Conservation (phyloP, 2,888 invertebrate species). For the Opisthograptis luteolata region DNA sequence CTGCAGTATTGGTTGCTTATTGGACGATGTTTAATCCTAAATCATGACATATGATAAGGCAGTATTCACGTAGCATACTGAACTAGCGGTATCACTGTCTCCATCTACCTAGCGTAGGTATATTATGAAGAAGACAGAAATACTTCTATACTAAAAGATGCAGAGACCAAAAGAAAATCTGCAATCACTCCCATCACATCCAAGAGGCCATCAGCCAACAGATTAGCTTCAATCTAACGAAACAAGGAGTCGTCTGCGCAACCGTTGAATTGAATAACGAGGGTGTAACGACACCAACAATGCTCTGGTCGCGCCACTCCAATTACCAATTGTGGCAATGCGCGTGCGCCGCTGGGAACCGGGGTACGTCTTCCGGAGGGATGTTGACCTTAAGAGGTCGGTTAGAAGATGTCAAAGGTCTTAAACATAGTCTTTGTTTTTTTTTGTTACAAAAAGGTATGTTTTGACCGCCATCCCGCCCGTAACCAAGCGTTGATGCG, state of each 20-base stretch:
- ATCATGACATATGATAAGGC: too few relatives aligned
- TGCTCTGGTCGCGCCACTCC: slow-evolving; percentile 58
- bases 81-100: too few relatives aligned
- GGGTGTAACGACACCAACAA: slow-evolving; percentile 80
- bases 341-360: slow-evolving; percentile 72
- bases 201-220: slow-evolving; percentile 42
- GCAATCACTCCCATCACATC: slow-evolving; percentile 16
- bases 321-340: slow-evolving; percentile 74
- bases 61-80: too few relatives aligned
- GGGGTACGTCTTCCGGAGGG: slow-evolving; percentile 35
- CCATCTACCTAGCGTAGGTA: too few relatives aligned
- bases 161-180: background rate
- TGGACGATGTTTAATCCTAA: too few relatives aligned
- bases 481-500: too few relatives aligned
- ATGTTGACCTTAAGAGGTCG: slow-evolving; percentile 18
- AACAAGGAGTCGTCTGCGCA: slow-evolving; percentile 69
- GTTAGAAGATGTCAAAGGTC: background rate
- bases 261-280: slow-evolving; percentile 81
- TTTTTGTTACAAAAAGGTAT: too few relatives aligned
- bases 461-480: too few relatives aligned
- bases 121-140: too few relatives aligned
- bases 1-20: too few relatives aligned
- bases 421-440: too few relatives aligned
- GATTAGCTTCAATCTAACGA: slow-evolving; percentile 72
- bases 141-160: too few relatives aligned